A percentile compares a stretch with the other conserved stretches of the same genome.
phyloP scores from a whole-genome alignment of 2,888 invertebrate genomes.

The Lottia scabra region DNA sequence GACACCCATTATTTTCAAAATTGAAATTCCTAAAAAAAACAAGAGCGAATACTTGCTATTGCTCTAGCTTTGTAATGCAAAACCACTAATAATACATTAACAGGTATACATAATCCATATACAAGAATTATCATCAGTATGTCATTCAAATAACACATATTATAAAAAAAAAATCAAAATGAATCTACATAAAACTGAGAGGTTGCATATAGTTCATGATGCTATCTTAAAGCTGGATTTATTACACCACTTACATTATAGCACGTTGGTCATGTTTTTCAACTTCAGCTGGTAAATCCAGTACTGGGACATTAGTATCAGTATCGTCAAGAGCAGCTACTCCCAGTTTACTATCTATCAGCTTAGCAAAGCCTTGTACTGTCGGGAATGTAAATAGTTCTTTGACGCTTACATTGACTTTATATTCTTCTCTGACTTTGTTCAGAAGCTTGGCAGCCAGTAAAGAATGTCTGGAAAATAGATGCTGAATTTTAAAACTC shows the following conservation, averaged over 20 bases:
- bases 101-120: too few species aligned
- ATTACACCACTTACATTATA: slow-evolving; percentile 49
- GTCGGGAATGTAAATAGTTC: slow-evolving; percentile 68
- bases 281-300: slow-evolving; percentile 66
- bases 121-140: too few species aligned
- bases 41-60: too few species aligned
- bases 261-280: slow-evolving; percentile 62
- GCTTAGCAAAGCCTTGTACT: slow-evolving; percentile 58
- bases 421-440: slow-evolving; percentile 56
- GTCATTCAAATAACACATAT: too few species aligned
- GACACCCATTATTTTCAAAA: too few species aligned
- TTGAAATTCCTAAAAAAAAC: too few species aligned
- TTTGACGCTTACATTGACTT: slow-evolving; percentile 58
- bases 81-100: too few species aligned
- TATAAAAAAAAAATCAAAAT: too few species aligned
- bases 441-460: slow-evolving; percentile 67
- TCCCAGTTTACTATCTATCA: slow-evolving; percentile 57
- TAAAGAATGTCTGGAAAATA: slow-evolving; percentile 66
- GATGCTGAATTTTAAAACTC: background rate
- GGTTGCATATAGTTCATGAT: too few species aligned
- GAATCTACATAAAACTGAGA: too few species aligned
- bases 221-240: too few species aligned
- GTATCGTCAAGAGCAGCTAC: slow-evolving; percentile 23
- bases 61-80: too few species aligned
- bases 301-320: slow-evolving; percentile 12